Evolutionary conservation across 2,113 vertebrate genomes (phyloP).

Genomic region (Sterrhoptilus dennistouni): DNA sequence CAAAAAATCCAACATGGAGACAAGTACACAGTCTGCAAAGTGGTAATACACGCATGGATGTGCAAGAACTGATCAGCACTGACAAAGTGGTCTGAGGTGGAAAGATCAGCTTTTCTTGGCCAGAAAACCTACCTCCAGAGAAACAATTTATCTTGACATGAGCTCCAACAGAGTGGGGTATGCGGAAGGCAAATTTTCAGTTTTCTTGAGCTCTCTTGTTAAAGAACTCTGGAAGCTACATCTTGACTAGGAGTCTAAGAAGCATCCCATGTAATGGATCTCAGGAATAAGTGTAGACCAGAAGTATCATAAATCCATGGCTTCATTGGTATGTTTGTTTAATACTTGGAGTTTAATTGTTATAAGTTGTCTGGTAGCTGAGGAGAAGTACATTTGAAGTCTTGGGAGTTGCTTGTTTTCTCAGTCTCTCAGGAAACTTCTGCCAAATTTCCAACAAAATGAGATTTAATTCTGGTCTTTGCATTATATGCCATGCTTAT

Average conservation of each 20-base stretch:
- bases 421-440: not conserved
- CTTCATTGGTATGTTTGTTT: not conserved
- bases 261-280: too few species aligned
- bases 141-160: not conserved
- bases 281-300: not conserved
- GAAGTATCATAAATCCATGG: not conserved
- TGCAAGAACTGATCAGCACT: not conserved
- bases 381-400: not conserved
- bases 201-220: not conserved
- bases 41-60: not conserved
- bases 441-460: not conserved
- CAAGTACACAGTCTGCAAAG: not conserved
- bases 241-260: not conserved
- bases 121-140: not conserved
- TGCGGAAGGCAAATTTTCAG: not conserved
- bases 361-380: not conserved
- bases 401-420: not conserved
- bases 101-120: not conserved
- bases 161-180: not conserved
- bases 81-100: rapidly evolving
- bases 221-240: not conserved
- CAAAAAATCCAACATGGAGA: not conserved
- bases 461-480: not conserved
- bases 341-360: not conserved
- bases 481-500: not conserved